phyloP scores from a whole-genome alignment of 2,888 invertebrate species.

The Thelaira solivaga region DNA sequence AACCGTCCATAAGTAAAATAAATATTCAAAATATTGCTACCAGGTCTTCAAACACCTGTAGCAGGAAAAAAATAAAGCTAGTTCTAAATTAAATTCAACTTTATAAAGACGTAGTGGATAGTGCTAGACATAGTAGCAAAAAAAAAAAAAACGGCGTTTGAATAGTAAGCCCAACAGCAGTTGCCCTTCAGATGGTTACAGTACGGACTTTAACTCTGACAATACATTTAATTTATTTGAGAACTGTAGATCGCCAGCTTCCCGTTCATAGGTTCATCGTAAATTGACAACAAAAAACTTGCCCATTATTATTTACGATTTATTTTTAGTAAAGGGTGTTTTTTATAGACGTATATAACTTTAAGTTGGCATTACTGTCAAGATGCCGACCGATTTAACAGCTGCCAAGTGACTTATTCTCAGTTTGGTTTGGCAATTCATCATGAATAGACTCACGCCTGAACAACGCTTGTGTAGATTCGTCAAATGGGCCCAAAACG shows the following conservation, averaged over 20 bases:
- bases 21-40: background rate
- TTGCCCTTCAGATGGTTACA: constrained; percentile 33
- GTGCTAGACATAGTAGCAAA: constrained; percentile 67
- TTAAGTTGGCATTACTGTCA: too few species aligned
- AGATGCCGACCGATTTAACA: too few species aligned
- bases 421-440: too few species aligned
- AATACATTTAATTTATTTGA: constrained; percentile 67
- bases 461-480: too few species aligned
- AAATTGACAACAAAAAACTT: constrained; percentile 72
- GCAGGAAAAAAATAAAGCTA: constrained; percentile 42
- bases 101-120: constrained; percentile 68
- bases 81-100: constrained; percentile 66
- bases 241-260: constrained; percentile 67
- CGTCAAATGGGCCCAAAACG: too few species aligned
- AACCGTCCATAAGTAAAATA: constrained; percentile 45
- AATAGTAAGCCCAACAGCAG: constrained; percentile 52
- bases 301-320: constrained; percentile 69
- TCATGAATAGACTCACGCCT: too few species aligned
- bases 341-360: too few species aligned
- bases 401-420: too few species aligned
- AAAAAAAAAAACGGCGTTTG: constrained; percentile 66
- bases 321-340: too few species aligned
- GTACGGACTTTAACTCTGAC: constrained; percentile 47
- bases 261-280: constrained; percentile 67
- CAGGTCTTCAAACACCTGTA: background rate